These are phyloP conservation scores for Hedychridium roseum DNA, from an alignment of 2,888 invertebrate genomes.

Conservation along the genomic window DNA sequence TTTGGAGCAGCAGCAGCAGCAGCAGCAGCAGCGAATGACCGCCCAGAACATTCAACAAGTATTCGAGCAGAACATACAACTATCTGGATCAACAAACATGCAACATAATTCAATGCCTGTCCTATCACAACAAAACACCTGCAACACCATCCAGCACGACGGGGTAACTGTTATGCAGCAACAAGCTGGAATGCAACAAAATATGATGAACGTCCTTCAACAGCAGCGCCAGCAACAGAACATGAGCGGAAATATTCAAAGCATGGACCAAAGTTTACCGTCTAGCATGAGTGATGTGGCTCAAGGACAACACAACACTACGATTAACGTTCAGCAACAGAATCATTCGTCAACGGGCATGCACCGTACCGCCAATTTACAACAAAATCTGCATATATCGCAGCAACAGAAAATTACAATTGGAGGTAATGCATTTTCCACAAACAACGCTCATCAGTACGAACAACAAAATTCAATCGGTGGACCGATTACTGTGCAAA, in stretches of 20 bases:
- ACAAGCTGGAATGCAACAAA: constrained; percentile 47
- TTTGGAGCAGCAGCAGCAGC: constrained; percentile 53
- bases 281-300: constrained; percentile 42
- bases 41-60: constrained; percentile 56
- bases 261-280: constrained; percentile 47
- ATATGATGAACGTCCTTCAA: constrained; percentile 50
- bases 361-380: too few relatives aligned
- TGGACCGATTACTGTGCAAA: constrained; percentile 27
- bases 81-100: constrained; percentile 32
- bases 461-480: constrained; percentile 35
- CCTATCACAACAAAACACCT: constrained; percentile 42
- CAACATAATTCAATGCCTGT: constrained; percentile 43
- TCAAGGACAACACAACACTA: constrained; percentile 41
- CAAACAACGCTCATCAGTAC: constrained; percentile 36
- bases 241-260: constrained; percentile 38
- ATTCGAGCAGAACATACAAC: constrained; percentile 56
- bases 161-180: constrained; percentile 43
- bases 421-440: constrained; percentile 36
- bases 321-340: constrained; percentile 38
- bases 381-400: constrained; percentile 44
- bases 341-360: too few relatives aligned
- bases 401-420: constrained; percentile 42
- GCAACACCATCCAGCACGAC: constrained; percentile 50
- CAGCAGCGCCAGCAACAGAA: too few relatives aligned
- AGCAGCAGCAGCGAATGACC: constrained; percentile 50